phyloP scores from a whole-genome alignment of 53 echinoderm and acorn worm species.

The Pentamera pediparva region DNA sequence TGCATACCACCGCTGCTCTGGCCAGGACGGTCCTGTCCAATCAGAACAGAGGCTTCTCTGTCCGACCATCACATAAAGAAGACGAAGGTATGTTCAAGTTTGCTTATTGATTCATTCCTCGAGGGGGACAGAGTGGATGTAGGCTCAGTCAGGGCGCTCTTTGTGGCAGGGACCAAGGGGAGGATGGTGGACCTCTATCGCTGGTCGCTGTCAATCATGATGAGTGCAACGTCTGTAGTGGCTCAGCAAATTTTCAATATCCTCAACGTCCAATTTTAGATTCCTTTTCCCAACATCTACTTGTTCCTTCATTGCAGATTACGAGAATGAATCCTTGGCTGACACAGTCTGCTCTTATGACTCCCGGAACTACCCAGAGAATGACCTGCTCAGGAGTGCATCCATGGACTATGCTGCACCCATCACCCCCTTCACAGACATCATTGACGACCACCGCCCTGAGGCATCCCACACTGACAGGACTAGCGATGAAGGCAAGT shows the following conservation, averaged over 20 bases:
- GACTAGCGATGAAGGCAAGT: no score
- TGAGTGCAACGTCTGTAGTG: no score
- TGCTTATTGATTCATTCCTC: no score
- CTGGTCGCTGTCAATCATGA: no score
- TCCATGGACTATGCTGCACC: constrained; percentile 55
- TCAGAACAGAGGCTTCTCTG: constrained; percentile 44
- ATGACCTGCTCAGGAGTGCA: constrained; percentile 60
- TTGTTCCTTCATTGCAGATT: constrained; percentile 42
- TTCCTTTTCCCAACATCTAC: no score
- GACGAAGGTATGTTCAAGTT: constrained; percentile 10
- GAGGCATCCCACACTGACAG: no score
- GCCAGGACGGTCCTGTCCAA: constrained; percentile 64
- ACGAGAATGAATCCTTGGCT: constrained; percentile 80
- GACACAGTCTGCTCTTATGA: constrained; percentile 85
- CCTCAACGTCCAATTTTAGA: no score
- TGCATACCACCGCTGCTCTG: constrained; percentile 59
- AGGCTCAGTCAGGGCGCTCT: constrained; percentile 62
- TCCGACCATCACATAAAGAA: constrained; percentile 26
- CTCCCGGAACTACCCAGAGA: constrained; percentile 67
- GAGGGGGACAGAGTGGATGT: constrained; percentile 73
- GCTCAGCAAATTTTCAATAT: no score
- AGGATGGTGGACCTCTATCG: constrained; percentile 46
- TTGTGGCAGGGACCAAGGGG: constrained; percentile 32
- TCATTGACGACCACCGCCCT: no score
- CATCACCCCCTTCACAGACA: constrained; percentile 44